Evolutionary conservation across 1,140 invertebrate genomes (phyloP), one percentile per base, ranked within the genome.

Genomic region (Atopsyche davidsoni): DNA sequence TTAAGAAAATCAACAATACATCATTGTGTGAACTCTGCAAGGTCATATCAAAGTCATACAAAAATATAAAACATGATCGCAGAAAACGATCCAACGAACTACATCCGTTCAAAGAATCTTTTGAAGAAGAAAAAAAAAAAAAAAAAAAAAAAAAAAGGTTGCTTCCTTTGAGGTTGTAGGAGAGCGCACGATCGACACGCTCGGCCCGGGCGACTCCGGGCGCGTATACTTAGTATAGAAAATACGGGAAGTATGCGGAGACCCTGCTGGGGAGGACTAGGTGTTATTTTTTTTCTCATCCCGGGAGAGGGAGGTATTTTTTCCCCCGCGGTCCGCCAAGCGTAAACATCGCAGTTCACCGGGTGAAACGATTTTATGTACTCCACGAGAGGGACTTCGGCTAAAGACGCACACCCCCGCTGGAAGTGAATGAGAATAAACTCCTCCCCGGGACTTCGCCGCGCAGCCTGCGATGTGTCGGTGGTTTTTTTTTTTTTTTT

Each of bases 281-380:
- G 44, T 21, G 53, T 41, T 41, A 31, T 46, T 48, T 54, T 45
- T 43, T 38, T 35, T 34, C 14, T 21, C 36, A 36, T 34, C 9
- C 16, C 16, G 32, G n/a, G 32, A n/a, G 32, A 34, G 32, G 32
- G 32, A 4, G 32, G 3, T 34, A 13, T 34, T 31, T 48, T 40
- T 36, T 38, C 42, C 41, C 39, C 41, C 21, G 54, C 51, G 51
- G 48, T 45, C 48, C 40, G 45, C 49, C 41, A 39, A 51, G 54
- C 54, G 45, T 56, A 56, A 56, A 51, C 49, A 51, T 46, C 54
- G 48, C 43, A 32, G 48, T 40, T 47, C 53, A 40, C 19, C 31
- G 54, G 40, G 25, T 56, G 54, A 48, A 51, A 46, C 54, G 54
- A 56, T 56, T 56, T 55, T 56, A 25, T 51, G 53, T 38, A 34